Percentiles rank a stretch among this genome's conserved stretches.
Evolutionary conservation across 2,888 invertebrate species (phyloP).

Genomic region (Mesorhabditis spiculigera): DNA sequence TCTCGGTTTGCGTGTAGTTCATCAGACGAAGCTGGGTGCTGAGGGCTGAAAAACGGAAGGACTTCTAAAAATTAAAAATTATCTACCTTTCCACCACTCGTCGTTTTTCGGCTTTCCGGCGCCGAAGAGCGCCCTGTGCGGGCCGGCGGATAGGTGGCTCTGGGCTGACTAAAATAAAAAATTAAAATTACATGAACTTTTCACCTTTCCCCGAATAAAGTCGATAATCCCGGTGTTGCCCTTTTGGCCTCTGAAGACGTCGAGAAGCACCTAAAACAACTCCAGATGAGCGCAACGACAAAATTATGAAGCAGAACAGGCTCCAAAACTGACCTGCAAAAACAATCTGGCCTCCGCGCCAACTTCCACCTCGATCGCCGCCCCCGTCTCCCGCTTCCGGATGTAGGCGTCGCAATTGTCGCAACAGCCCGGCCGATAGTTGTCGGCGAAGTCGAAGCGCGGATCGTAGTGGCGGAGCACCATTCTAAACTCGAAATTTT

Average conservation of each 20-base stretch:
- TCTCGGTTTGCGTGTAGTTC: no score
- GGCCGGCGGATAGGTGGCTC: constrained; percentile 18
- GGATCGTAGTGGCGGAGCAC: constrained; percentile 40
- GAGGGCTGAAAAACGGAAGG: neutral
- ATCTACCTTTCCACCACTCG: constrained; percentile 30
- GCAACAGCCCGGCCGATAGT: constrained; percentile 35
- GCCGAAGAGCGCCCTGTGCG: constrained; percentile 19
- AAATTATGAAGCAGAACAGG: neutral
- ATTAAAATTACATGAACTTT: neutral
- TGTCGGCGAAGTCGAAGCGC: constrained; percentile 13
- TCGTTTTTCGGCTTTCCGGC: constrained; percentile 18
- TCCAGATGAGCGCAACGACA: neutral
- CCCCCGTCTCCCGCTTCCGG: constrained; percentile 9
- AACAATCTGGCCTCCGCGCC: neutral
- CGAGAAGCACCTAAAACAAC: constrained; percentile 26
- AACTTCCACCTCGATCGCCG: neutral
- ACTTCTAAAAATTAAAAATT: neutral
- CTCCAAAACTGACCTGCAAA: neutral
- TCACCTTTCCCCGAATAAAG: constrained; percentile 35
- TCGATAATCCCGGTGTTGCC: constrained; percentile 41
- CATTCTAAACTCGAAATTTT: constrained; percentile 22
- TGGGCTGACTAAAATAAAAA: constrained; percentile 21
- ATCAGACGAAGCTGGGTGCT: neutral
- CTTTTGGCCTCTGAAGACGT: constrained; percentile 30
- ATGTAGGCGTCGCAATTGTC: constrained; percentile 34